phyloP scores from a whole-genome alignment of 2,113 vertebrate species.

The Empidonax alnorum region DNA sequence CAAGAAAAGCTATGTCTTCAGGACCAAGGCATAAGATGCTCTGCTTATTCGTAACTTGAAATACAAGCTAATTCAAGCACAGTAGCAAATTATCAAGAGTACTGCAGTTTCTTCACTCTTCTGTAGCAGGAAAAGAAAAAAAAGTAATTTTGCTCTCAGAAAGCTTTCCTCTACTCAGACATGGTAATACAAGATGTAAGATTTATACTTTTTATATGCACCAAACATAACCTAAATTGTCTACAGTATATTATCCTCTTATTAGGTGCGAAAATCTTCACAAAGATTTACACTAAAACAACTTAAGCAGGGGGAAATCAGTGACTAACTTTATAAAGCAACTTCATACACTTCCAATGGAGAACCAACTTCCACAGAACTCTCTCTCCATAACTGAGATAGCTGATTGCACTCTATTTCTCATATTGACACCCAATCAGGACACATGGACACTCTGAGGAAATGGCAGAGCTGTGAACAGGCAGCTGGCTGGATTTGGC shows the following conservation, averaged over 20 bases:
- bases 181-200: neutral
- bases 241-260: neutral
- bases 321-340: neutral
- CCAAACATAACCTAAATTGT: neutral
- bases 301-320: neutral
- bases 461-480: neutral
- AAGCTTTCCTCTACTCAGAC: neutral
- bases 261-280: neutral
- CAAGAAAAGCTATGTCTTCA: neutral
- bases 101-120: neutral
- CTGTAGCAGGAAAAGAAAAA: neutral
- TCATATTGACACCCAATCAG: neutral
- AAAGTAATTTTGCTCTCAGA: neutral
- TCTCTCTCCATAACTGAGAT: neutral
- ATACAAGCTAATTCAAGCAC: neutral
- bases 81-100: neutral
- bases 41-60: neutral
- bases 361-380: neutral
- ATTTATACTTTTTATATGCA: neutral
- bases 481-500: neutral
- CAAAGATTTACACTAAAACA: neutral
- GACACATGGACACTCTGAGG: neutral
- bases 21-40: neutral
- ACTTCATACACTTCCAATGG: neutral
- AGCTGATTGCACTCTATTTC: neutral